Evolutionary conservation across 2,888 invertebrate species (phyloP).

Genomic region (Bhutanitis thaidina): DNA sequence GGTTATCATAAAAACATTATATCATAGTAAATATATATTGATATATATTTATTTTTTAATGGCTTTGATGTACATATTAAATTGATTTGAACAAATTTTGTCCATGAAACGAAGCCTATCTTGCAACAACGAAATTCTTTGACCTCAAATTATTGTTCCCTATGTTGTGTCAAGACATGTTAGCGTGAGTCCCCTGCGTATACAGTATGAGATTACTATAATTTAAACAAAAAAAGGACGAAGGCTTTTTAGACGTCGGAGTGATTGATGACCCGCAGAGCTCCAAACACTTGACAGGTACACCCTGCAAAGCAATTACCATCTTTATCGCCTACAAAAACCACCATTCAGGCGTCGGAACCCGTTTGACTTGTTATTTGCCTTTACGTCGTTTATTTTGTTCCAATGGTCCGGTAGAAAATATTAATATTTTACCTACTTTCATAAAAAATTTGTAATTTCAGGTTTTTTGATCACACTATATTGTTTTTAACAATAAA

Average conservation of each 20-base stretch:
- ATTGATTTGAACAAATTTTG: too few relatives aligned
- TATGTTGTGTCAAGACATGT: constrained; percentile 13
- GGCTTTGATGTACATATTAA: too few relatives aligned
- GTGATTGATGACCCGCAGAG: constrained; percentile 20
- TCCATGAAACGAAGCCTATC: too few relatives aligned
- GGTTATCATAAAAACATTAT: too few relatives aligned
- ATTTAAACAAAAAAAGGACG: constrained; percentile 18
- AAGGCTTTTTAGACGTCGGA: constrained; percentile 17
- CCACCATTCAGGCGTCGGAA: constrained; percentile 15
- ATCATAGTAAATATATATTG: too few relatives aligned
- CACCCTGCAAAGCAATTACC: constrained; percentile 23
- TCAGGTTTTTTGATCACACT: too few relatives aligned
- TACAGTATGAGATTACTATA: constrained; percentile 18
- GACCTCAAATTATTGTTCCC: background rate
- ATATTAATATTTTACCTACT: constrained; percentile 1
- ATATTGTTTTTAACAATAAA: too few relatives aligned
- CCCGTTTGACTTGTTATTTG: constrained; percentile 16
- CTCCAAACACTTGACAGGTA: constrained; percentile 22
- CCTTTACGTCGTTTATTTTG: constrained; percentile 4
- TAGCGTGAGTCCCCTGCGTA: constrained; percentile 9
- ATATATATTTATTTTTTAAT: background rate
- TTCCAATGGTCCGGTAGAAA: constrained; percentile 14
- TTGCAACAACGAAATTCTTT: too few relatives aligned
- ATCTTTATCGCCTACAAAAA: constrained; percentile 22
- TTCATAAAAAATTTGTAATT: too few relatives aligned